Conservation (phyloP, 2,113 vertebrate genomes). For the Antigone vipio region DNA sequence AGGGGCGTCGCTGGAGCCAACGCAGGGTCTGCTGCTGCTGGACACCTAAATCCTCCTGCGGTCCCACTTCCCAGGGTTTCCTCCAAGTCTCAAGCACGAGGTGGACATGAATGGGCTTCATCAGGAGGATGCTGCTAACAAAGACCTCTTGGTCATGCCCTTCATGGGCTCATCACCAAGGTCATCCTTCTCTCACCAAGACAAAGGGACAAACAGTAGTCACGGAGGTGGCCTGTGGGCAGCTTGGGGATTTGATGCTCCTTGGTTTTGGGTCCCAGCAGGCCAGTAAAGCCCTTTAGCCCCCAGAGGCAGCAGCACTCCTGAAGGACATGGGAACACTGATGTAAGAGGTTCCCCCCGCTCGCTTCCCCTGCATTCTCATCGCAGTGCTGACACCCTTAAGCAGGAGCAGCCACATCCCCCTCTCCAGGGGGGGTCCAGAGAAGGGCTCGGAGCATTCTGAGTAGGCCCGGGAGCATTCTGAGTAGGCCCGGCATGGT, state of each 20-base stretch:
- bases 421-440: fast-evolving
- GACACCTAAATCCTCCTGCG: neutral
- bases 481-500: fast-evolving
- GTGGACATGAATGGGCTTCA: neutral
- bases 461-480: fast-evolving
- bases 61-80: neutral
- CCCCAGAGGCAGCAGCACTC: neutral
- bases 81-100: fast-evolving
- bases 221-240: neutral
- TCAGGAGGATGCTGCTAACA: neutral
- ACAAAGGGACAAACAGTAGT: neutral
- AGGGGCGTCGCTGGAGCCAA: fast-evolving
- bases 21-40: neutral
- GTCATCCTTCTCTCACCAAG: neutral
- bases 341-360: neutral
- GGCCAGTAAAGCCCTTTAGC: neutral
- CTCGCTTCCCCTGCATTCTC: neutral
- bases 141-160: neutral
- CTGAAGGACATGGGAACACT: neutral
- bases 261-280: neutral
- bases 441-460: fast-evolving
- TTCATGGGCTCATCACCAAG: neutral
- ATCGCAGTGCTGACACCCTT: neutral
- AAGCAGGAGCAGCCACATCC: neutral
- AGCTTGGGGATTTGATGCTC: neutral